Base-by-base conservation (phyloP, 2,797 vertebrate species). In the Sebastes nivosus region DNA sequence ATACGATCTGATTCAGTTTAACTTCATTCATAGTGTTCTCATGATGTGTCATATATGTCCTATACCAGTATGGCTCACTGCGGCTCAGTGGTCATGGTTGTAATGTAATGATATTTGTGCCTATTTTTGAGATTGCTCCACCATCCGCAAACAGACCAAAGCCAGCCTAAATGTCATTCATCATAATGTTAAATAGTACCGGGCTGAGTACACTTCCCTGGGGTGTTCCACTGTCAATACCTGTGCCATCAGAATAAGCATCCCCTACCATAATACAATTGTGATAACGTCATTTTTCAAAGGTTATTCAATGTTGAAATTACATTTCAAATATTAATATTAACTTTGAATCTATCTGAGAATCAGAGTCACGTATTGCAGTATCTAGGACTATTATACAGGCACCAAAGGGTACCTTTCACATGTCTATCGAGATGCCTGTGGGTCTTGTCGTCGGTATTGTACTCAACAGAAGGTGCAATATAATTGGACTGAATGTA, bases 401-500 rank as follows among this genome's bases (percentile, higher is more conserved):
- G 42, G 29, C 46, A 54, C 29, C 66, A 68, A 52, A 54, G 20
- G 18, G 8, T 30, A 30, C 59, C 29, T 30, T 32, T 32, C 5
- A 61, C 18, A 9, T 67, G 25, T 67, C 6, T 13, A 8, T 9
- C 54, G 50, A 55, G 13, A 34, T 5, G 30, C 13, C 67, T 55
- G 20, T 9, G 1, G 7, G 12, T 59, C 36, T 29, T 36, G 34
- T 36, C 2, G 2, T 57, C 2, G 2, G 6, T n/a, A 22, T 32
- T 32, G 3, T 22, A 55, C 32, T 46, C 54, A 34, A 13, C 25
- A 36, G 38, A 63, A 71, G 30, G n/a, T 59, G 2, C 25, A 38
- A 20, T 36, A 13, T 71, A 59, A 80, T 59, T 78, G 22, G 13
- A 9, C 24, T 75, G 14, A 76, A 36, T 67, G 25, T 72, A 64